Percentiles rank a stretch among this genome's conserved stretches.
phyloP scores from a whole-genome alignment of 2,113 vertebrate species.

The Circaetus gallicus region DNA sequence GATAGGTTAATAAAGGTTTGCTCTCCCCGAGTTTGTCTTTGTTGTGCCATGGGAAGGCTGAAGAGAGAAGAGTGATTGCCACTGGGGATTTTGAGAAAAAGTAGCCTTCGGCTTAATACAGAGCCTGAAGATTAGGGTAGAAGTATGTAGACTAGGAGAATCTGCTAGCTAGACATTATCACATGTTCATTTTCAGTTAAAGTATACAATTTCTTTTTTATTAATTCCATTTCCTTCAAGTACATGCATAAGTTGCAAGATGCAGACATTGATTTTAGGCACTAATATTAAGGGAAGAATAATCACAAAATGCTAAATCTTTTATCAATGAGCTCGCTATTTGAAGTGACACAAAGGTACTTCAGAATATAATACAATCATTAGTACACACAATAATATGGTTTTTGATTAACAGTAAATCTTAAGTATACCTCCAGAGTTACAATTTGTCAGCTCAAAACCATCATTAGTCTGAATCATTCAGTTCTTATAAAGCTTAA shows the following conservation, averaged over 20 bases:
- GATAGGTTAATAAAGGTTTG: constrained; percentile 4
- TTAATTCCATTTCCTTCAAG: constrained; percentile 64
- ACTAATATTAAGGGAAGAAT: not conserved
- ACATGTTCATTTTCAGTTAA: constrained; percentile 61
- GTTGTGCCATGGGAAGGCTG: not conserved
- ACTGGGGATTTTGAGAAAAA: constrained; percentile 14
- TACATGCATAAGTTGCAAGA: not conserved
- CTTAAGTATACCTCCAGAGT: not conserved
- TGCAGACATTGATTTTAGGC: not conserved
- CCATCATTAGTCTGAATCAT: not conserved
- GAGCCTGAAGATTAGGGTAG: constrained; percentile 62
- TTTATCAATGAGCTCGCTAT: not conserved
- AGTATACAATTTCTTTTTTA: constrained; percentile 67
- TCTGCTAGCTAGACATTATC: constrained; percentile 65
- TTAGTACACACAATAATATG: not conserved
- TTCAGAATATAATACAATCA: not conserved
- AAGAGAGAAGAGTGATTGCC: not conserved
- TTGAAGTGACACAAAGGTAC: not conserved
- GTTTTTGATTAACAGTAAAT: not conserved
- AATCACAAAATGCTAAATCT: not conserved
- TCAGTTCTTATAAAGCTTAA: not conserved
- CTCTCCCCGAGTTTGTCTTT: constrained; percentile 18
- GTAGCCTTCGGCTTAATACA: constrained; percentile 7
- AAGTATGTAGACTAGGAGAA: constrained; percentile 53
- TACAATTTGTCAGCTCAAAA: not conserved